Evolutionary conservation across 2,113 vertebrate species (phyloP), one percentile per base, ranked within the genome.

Genomic region (Echinops telfairi): DNA sequence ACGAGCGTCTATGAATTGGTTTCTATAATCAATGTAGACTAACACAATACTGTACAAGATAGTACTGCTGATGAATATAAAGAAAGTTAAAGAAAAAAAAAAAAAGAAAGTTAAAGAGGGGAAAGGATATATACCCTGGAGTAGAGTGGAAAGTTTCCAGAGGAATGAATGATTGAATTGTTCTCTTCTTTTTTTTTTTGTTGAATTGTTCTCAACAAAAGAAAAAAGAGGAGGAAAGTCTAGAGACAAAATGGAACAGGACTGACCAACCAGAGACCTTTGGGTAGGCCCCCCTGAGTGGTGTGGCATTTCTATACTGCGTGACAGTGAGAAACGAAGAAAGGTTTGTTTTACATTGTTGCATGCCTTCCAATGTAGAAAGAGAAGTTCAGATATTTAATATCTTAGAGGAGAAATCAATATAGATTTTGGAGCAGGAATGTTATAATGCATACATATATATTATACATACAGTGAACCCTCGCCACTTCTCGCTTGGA

Each of bases 1-100:
- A 53, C 10, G 47, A 53, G 47, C 10, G 47, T 11, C 12, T 53
- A 53, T 53, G 12, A 11, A 53, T 53, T 53, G 9, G 47, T 53
- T 53, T 53, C 6, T 53, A 4, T 53, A 14, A 9, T 53, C 47
- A 53, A 53, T 14, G 40, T 40, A 40, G 40, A 53, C 47, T 12
- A 53, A 11, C 12, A 53, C 47, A 53, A 53, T 53, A 9, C 47
- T 53, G 47, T 53, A 53, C 10, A 53, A 53, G 64, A 17, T 80
- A 12, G 31, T 88, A 22, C 29, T 33, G 62, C 31, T 31, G 29
- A 23, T 57, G 47, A 93, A 16, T 40, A 8, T 79, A 88, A 57
- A 92, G 78, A 12, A 60, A 73, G 81, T 95, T 53, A 53, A 86
- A 86, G 38, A 81, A n/a, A n/a, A n/a, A n/a, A n/a, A n/a, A n/a